Conservation (phyloP, 1,140 invertebrate species). For the Zeugodacus cucurbitae region DNA sequence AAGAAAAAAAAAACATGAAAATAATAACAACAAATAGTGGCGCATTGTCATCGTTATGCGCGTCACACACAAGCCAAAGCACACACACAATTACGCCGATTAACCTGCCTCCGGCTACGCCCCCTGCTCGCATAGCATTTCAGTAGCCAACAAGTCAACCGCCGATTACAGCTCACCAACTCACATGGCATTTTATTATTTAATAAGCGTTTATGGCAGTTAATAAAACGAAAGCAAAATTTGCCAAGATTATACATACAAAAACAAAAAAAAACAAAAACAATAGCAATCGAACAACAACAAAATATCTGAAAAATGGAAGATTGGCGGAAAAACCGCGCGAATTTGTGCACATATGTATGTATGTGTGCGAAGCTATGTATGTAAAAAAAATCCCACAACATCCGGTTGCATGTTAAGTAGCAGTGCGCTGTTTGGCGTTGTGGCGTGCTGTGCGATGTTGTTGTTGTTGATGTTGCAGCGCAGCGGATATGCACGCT, state of each 20-base stretch:
- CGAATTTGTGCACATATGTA: neutral
- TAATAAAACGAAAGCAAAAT: conserved; percentile 28
- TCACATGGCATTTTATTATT: conserved; percentile 34
- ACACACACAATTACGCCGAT: neutral
- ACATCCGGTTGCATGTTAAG: conserved; percentile 36
- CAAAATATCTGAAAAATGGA: neutral
- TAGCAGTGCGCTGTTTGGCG: neutral
- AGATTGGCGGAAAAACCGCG: conserved; percentile 25
- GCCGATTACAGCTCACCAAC: neutral
- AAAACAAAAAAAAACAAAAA: too few relatives aligned
- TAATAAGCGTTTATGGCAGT: conserved; percentile 30
- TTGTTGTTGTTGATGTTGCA: neutral
- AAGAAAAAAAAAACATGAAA: neutral
- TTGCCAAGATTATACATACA: neutral
- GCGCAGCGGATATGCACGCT: neutral
- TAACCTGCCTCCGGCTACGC: neutral
- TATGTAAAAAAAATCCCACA: conserved; percentile 27
- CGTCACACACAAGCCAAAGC: neutral
- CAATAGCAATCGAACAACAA: neutral
- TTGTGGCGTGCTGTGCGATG: neutral
- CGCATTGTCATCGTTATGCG: neutral
- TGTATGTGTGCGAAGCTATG: neutral
- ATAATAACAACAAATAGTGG: neutral
- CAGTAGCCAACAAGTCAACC: neutral
- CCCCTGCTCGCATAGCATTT: neutral